These are phyloP conservation scores for Platypus cylindrus DNA, from an alignment of 2,888 invertebrate genomes.

Conservation along the genomic window DNA sequence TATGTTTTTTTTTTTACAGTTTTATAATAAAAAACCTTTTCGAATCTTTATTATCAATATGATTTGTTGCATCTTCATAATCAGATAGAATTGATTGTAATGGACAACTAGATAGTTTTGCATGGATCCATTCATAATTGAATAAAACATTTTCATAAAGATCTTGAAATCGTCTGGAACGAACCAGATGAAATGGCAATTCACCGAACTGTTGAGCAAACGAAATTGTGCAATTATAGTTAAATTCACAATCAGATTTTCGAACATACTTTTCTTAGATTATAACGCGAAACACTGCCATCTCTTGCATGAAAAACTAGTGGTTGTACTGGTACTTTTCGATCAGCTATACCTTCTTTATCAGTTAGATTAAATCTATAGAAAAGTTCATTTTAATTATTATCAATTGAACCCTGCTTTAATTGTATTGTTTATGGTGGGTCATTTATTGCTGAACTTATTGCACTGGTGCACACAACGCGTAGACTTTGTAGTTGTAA, in stretches of 20 bases:
- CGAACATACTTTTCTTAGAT: slow-evolving; percentile 81
- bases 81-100: slow-evolving; percentile 89
- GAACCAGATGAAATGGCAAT: slow-evolving; percentile 85
- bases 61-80: slow-evolving; percentile 81
- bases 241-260: too few relatives aligned
- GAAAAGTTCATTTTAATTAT: not conserved
- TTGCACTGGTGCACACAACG: too few relatives aligned
- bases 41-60: slow-evolving; percentile 72
- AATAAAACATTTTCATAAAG: slow-evolving; percentile 86
- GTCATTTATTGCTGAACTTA: too few relatives aligned
- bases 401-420: too few relatives aligned
- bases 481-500: too few relatives aligned
- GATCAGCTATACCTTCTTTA: slow-evolving; percentile 77
- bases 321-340: slow-evolving; percentile 92
- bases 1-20: not conserved
- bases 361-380: slow-evolving; percentile 65
- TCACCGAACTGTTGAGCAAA: slow-evolving; percentile 91
- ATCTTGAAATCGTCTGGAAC: slow-evolving; percentile 81
- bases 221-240: too few relatives aligned
- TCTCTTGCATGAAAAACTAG: slow-evolving; percentile 84
- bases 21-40: slow-evolving; percentile 42
- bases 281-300: slow-evolving; percentile 79
- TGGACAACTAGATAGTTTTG: slow-evolving; percentile 90
- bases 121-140: slow-evolving; percentile 95
- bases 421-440: too few relatives aligned